Evolutionary conservation across 1,140 invertebrate species (phyloP), one percentile per base, ranked within the genome.

Genomic region (Ostrea denselamellosa): DNA sequence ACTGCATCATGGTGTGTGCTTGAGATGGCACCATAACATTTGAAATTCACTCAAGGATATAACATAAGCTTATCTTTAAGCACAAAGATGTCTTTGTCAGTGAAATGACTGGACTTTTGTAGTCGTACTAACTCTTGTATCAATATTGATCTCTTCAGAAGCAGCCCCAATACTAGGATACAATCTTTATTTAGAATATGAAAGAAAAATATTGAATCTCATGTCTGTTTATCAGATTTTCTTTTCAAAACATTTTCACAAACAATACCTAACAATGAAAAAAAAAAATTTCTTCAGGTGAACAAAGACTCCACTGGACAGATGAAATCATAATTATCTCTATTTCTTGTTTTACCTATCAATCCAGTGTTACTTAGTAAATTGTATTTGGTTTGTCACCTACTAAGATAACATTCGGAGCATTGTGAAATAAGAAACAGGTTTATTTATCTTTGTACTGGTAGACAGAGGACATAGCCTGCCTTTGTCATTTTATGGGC

Each of bases 201-300:
- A 77, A 77, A 77, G 28, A 71, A 71, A 71, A 77, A 77, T 28
- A 71, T 71, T 71, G 25, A 10, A 44, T 44, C 65, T 71, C 9
- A 5, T 71, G 65, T 71, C 65, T 71, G 0, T 62, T 71, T 62
- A 62, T 62, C 56, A 19, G 56, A 62, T 62, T 62, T 62, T 62
- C 56, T 62, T 62, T 62, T 62, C 56, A 71, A 25, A 71, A 71
- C 65, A n/a, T 71, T 71, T 71, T 71, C 65, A 71, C 65, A 71
- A 10, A 28, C 25, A 22, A 25, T 71, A 10, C 65, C 25, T 22
- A 25, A 71, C 25, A 28, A 12, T 71, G 10, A n/a, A 28, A 44
- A 44, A 25, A 71, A 71, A 10, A 71, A n/a, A n/a, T n/a, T 71
- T 71, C 68, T 8, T 34, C 25, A 77, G 68, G 68, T 77, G 19